phyloP scores from a whole-genome alignment of 2,888 invertebrate species.

The Marasmarcha lunaedactyla region DNA sequence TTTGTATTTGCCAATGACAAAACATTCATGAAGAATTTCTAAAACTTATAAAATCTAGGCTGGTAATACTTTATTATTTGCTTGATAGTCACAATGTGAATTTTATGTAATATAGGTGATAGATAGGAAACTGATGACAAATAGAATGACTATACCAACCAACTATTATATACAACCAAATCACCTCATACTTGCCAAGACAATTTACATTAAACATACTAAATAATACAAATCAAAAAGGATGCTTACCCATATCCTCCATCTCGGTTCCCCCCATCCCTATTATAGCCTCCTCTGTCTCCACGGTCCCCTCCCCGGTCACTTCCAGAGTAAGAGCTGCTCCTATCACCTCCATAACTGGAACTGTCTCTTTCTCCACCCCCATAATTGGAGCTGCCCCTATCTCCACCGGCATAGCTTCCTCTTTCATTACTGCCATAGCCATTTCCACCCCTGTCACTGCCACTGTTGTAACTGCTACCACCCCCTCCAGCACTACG shows the following conservation, averaged over 20 bases:
- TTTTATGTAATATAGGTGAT: too few species aligned
- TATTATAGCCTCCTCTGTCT: conserved; percentile 60
- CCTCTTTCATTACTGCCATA: conserved; percentile 18
- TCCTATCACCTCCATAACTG: conserved; percentile 41
- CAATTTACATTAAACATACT: neutral
- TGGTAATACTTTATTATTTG: too few species aligned
- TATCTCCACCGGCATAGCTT: conserved; percentile 19
- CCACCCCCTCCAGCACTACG: conserved; percentile 21
- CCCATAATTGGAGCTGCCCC: conserved; percentile 36
- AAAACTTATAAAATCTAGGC: too few species aligned
- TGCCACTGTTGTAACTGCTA: conserved; percentile 12
- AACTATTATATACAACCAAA: too few species aligned
- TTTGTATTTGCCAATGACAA: too few species aligned
- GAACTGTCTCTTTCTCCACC: conserved; percentile 50
- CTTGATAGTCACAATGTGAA: too few species aligned
- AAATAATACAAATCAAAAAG: neutral
- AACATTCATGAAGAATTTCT: too few species aligned
- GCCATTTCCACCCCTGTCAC: conserved; percentile 30
- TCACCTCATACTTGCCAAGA: conserved; percentile 2
- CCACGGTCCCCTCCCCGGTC: conserved; percentile 56
- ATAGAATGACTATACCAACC: too few species aligned
- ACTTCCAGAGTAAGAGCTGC: conserved; percentile 45
- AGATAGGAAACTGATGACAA: too few species aligned
- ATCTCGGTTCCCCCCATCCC: conserved; percentile 71
- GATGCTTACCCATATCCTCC: conserved; percentile 71